phyloP scores from a whole-genome alignment of 1,140 invertebrate species.

The Drosophila saltans region DNA sequence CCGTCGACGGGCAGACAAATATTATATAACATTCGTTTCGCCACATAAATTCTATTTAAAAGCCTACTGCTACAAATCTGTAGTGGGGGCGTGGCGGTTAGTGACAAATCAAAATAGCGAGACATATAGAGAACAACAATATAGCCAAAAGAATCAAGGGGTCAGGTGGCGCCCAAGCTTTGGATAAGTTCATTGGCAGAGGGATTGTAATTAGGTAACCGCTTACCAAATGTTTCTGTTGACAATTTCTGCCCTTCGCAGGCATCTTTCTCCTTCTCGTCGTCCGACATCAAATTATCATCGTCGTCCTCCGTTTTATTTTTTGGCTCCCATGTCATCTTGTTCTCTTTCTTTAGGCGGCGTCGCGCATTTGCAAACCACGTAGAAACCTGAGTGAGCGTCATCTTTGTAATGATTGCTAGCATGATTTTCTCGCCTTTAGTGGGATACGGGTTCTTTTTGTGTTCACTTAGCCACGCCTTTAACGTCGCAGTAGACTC shows the following conservation, averaged over 20 bases:
- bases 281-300: slow-evolving; percentile 93
- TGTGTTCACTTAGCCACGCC: slow-evolving; percentile 97
- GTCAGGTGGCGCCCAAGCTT: not conserved
- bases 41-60: slow-evolving; percentile 83
- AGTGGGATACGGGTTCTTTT: slow-evolving; percentile 98
- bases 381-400: slow-evolving; percentile 96
- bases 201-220: slow-evolving; percentile 23
- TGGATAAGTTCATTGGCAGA: slow-evolving; percentile 35
- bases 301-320: slow-evolving; percentile 96
- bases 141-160: slow-evolving; percentile 30
- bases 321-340: slow-evolving; percentile 98
- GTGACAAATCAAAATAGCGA: slow-evolving; percentile 45
- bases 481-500: slow-evolving; percentile 98
- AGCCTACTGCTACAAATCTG: slow-evolving; percentile 75
- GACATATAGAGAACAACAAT: slow-evolving; percentile 54
- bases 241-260: slow-evolving; percentile 83
- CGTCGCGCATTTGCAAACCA: slow-evolving; percentile 98
- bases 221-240: slow-evolving; percentile 60
- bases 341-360: slow-evolving; percentile 97
- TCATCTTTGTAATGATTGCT: slow-evolving; percentile 98
- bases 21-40: slow-evolving; percentile 79
- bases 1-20: slow-evolving; percentile 57
- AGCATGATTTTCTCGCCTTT: slow-evolving; percentile 98
- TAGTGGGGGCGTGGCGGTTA: slow-evolving; percentile 27
- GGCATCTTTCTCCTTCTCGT: slow-evolving; percentile 91